phyloP scores from a whole-genome alignment of 2,888 invertebrate species.

The Cerastis leucographa region DNA sequence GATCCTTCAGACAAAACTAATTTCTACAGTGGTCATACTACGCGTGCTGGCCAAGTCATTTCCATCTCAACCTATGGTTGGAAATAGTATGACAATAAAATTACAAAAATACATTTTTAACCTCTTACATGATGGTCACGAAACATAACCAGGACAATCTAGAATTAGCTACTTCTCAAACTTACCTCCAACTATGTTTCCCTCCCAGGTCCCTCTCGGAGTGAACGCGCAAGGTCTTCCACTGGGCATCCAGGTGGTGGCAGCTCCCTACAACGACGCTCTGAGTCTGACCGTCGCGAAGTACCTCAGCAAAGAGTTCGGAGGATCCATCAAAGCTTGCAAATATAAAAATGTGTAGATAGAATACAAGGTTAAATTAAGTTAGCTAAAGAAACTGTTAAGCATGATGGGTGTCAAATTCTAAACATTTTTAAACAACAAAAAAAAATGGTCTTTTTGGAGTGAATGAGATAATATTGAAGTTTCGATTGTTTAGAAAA shows the following conservation, averaged over 20 bases:
- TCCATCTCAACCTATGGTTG: no score
- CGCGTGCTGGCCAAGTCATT: no score
- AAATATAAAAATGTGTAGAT: slow-evolving; percentile 70
- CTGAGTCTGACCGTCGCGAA: slow-evolving; percentile 94
- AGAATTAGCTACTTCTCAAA: background rate
- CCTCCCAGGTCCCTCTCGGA: slow-evolving; percentile 93
- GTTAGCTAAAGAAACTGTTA: background rate
- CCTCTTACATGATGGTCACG: background rate
- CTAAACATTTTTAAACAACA: background rate
- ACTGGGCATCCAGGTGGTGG: slow-evolving; percentile 94
- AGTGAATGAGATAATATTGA: background rate
- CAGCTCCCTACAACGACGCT: slow-evolving; percentile 93
- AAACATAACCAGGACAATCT: background rate
- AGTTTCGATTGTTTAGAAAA: background rate
- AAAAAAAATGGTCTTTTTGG: background rate
- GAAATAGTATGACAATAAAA: no score
- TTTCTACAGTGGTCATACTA: no score
- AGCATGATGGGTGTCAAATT: background rate
- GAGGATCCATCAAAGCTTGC: slow-evolving; percentile 93
- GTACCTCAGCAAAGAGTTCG: slow-evolving; percentile 94
- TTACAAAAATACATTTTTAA: no score
- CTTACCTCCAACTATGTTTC: slow-evolving; percentile 5
- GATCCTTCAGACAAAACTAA: no score
- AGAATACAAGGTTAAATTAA: background rate
- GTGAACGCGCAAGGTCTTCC: slow-evolving; percentile 93